Percentiles rank a stretch among this genome's conserved stretches.
These are phyloP conservation scores for Trachelus stipa DNA, from an alignment of 2,888 invertebrate genomes.

Conservation along the genomic window DNA sequence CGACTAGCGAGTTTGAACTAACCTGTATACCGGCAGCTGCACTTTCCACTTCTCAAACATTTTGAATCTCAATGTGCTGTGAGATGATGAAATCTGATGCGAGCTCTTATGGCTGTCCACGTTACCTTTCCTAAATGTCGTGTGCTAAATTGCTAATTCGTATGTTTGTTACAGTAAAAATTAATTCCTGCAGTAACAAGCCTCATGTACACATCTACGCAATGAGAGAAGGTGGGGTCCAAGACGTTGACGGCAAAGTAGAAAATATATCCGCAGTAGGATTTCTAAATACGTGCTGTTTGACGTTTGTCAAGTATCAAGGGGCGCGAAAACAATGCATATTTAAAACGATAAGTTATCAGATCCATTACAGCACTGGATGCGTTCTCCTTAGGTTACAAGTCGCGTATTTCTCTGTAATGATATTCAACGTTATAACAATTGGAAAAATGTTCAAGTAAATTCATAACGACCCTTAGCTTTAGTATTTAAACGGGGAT, in stretches of 20 bases:
- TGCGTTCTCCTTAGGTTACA: background rate
- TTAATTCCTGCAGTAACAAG: background rate
- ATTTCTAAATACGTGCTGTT: background rate
- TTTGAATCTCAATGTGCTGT: conserved; percentile 18
- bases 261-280: background rate
- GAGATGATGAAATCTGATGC: conserved; percentile 13
- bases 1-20: background rate
- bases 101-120: conserved; percentile 19
- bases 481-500: background rate
- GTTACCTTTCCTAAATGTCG: conserved; percentile 11
- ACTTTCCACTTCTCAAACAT: conserved; percentile 14
- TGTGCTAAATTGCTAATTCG: conserved; percentile 3
- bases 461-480: background rate
- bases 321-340: background rate
- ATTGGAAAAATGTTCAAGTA: background rate
- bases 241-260: background rate
- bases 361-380: background rate
- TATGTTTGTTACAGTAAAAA: conserved; percentile 3
- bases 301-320: background rate
- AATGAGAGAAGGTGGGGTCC: conserved; percentile 7
- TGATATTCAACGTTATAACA: background rate
- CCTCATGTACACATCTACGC: background rate
- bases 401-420: background rate
- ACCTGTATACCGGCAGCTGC: conserved; percentile 12
- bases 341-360: background rate